Evolutionary conservation across 2,113 vertebrate genomes (phyloP).

Genomic region (Cyanoliseus patagonus): DNA sequence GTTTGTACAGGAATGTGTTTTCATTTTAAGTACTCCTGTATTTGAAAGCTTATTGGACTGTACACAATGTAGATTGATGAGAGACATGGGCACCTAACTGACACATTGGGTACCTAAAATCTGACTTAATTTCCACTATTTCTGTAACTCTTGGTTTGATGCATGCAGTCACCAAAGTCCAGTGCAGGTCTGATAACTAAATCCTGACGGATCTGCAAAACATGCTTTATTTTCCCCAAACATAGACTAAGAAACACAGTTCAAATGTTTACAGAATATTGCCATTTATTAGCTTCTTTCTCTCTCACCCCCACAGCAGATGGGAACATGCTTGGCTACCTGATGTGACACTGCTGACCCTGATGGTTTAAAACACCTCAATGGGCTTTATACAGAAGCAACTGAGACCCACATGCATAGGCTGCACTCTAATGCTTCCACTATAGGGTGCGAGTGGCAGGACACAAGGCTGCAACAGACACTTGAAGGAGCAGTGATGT

Average conservation of each 20-base stretch:
- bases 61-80: neutral
- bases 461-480: neutral
- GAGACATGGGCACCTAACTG: neutral
- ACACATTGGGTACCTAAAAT: neutral
- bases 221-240: neutral
- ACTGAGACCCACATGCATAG: accelerated
- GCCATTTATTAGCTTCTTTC: neutral
- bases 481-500: neutral
- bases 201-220: neutral
- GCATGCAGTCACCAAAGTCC: neutral
- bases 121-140: neutral
- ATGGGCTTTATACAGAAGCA: neutral
- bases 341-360: neutral
- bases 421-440: neutral
- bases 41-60: neutral
- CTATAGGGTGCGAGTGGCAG: neutral
- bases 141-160: neutral
- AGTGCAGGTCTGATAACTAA: neutral
- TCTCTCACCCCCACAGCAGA: neutral
- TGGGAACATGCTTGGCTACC: neutral
- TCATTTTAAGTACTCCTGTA: neutral
- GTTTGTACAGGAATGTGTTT: neutral
- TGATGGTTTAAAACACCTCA: neutral
- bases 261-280: neutral
- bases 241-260: neutral